A percentile compares a stretch with the other conserved stretches of the same genome.
Conservation (phyloP, 2,888 invertebrate genomes). For the Mythimna pallens region DNA sequence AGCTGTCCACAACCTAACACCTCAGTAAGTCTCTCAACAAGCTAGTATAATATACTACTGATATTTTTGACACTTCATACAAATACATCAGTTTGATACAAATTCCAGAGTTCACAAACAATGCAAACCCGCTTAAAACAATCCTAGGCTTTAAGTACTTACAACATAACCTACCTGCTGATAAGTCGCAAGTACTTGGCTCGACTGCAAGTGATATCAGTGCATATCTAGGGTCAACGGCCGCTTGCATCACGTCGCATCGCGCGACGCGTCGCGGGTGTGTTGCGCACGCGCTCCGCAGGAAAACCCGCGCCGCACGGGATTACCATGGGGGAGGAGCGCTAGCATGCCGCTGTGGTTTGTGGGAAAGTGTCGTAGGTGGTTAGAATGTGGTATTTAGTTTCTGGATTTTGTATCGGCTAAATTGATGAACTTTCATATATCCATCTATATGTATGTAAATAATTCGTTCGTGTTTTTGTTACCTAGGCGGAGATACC, state of each 20-base stretch:
- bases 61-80: not conserved
- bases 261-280: slow-evolving; percentile 38
- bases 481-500: no score
- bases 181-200: slow-evolving; percentile 59
- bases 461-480: no score
- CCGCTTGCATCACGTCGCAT: slow-evolving; percentile 61
- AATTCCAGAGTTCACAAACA: slow-evolving; percentile 22
- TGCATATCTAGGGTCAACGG: slow-evolving; percentile 61
- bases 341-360: slow-evolving; percentile 32
- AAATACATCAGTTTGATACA: not conserved
- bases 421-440: no score
- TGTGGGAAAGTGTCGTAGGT: not conserved
- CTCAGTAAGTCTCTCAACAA: no score
- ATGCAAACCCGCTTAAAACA: slow-evolving; percentile 36
- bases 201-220: slow-evolving; percentile 54
- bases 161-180: slow-evolving; percentile 22
- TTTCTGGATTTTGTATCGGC: not conserved
- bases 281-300: slow-evolving; percentile 32
- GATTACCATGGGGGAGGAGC: slow-evolving; percentile 41
- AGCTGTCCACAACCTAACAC: not conserved
- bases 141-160: slow-evolving; percentile 35
- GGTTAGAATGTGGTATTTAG: not conserved
- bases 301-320: slow-evolving; percentile 51
- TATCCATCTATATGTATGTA: no score
- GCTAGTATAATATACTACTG: no score